Evolutionary conservation across 2,888 invertebrate genomes (phyloP).

Genomic region (Eristalis intricaria): DNA sequence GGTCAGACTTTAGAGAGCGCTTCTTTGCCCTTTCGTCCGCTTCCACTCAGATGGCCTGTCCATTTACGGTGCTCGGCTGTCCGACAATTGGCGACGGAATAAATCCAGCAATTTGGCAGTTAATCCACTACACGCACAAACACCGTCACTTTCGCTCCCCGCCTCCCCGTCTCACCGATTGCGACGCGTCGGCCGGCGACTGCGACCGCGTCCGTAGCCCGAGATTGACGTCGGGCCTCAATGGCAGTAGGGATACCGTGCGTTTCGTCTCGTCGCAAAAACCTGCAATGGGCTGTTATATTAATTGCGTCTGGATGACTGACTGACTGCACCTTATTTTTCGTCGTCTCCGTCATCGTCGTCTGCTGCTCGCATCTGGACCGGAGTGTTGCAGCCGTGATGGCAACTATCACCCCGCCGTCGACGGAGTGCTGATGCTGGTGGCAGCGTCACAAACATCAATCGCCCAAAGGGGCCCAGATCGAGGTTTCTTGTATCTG

Average conservation of each 20-base stretch:
- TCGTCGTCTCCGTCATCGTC: constrained; percentile 43
- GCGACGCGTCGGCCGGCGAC: not conserved
- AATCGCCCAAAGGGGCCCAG: constrained; percentile 62
- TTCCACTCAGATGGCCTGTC: constrained; percentile 28
- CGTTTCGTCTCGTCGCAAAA: constrained; percentile 46
- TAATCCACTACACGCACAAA: constrained; percentile 56
- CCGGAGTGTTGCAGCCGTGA: constrained; percentile 9
- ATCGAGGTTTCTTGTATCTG: constrained; percentile 47
- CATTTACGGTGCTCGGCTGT: constrained; percentile 53
- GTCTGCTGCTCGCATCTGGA: constrained; percentile 46
- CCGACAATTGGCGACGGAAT: constrained; percentile 63
- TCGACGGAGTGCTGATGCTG: constrained; percentile 38
- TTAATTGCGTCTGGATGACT: constrained; percentile 72
- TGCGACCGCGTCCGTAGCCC: not conserved
- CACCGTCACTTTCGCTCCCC: constrained; percentile 12
- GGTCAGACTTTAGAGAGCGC: constrained; percentile 40
- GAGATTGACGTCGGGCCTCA: constrained; percentile 61
- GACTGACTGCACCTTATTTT: constrained; percentile 73
- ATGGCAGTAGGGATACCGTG: constrained; percentile 39
- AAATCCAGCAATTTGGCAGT: constrained; percentile 65
- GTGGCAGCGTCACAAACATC: constrained; percentile 70
- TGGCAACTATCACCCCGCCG: not conserved
- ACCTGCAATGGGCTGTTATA: constrained; percentile 67
- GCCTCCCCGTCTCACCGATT: too few relatives aligned
- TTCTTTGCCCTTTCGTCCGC: constrained; percentile 28